Percentiles rank a stretch among this genome's conserved stretches.
Conservation (phyloP, 2,888 invertebrate genomes). For the Zhuqinia jingwanae region DNA sequence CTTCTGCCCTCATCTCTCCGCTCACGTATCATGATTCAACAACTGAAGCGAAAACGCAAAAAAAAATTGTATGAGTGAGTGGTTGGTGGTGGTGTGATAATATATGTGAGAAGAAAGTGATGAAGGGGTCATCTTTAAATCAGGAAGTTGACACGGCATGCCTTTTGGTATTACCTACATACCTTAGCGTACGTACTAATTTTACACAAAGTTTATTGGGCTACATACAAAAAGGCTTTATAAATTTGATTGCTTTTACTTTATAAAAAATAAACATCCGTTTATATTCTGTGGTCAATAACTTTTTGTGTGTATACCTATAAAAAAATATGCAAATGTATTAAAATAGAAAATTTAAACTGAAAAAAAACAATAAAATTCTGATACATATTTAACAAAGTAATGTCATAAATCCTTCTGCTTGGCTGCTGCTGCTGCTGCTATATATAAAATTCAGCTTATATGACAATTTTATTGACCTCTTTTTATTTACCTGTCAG, state of each 20-base stretch:
- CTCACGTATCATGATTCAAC: slow-evolving; percentile 7
- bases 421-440: too few relatives aligned
- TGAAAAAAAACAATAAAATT: slow-evolving; percentile 6
- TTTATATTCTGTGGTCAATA: slow-evolving; percentile 7
- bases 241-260: too few relatives aligned
- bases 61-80: too few relatives aligned
- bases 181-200: too few relatives aligned
- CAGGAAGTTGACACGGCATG: slow-evolving; percentile 53
- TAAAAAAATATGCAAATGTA: too few relatives aligned
- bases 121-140: slow-evolving; percentile 55
- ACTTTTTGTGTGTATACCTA: slow-evolving; percentile 3
- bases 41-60: background rate
- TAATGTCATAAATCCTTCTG: slow-evolving; percentile 40
- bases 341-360: background rate
- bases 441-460: slow-evolving; percentile 3
- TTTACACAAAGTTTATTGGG: too few relatives aligned
- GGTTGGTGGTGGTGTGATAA: background rate
- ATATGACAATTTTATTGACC: slow-evolving; percentile 40
- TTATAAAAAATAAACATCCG: slow-evolving; percentile 29
- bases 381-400: slow-evolving; percentile 19
- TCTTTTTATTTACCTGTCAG: background rate
- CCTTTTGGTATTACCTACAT: too few relatives aligned
- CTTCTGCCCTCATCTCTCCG: too few relatives aligned
- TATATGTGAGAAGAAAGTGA: slow-evolving; percentile 32
- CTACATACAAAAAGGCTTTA: too few relatives aligned